Evolutionary conservation across 2,113 vertebrate species (phyloP), one percentile per base, ranked within the genome.

Genomic region (Ptychochromis oligacanthus): DNA sequence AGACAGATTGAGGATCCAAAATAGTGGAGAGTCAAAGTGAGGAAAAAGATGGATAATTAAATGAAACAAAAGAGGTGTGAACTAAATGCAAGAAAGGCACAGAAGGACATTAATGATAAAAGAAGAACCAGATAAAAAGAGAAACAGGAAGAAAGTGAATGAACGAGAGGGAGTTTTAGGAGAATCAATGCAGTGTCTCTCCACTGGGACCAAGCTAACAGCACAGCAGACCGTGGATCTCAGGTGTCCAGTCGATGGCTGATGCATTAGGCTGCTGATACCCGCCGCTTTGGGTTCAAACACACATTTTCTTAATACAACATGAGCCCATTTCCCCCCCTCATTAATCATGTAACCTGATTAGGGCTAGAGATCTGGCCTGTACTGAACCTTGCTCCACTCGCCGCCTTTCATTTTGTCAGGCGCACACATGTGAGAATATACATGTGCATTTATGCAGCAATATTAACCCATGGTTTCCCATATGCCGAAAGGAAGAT

Each of bases 271-370:
- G 86, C 93, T 88, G 92, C 94, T 92, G 93, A 94, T 95, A 92
- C 89, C 82, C 86, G 46, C 93, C 59, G 93, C 95, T 96, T 95
- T 95, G 94, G 95, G 94, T 96, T 96, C 94, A 96, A 95, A 96
- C 95, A 96, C 95, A 95, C 95, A 94, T 95, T 96, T 96, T 96
- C 95, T 95, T 96, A 94, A 95, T 96, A 96, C 95, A 96, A 95
- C 95, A 95, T 91, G 94, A 95, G 93, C 94, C 93, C 93, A 94
- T 95, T 96, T 95, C 95, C 96, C 94, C 86, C 89, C 84, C 90
- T 95, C 96, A 96, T 96, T 96, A 95, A 95, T 96, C 95, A 95
- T 95, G 95, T 95, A 95, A 95, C 91, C 77, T 81, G 94, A 95
- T 94, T 95, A 94, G 80, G 88, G 84, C 86, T 61, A 6, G 79